These are phyloP conservation scores for Brienomyrus longianalis DNA, from an alignment of 2,113 vertebrate species.

Conservation along the genomic window DNA sequence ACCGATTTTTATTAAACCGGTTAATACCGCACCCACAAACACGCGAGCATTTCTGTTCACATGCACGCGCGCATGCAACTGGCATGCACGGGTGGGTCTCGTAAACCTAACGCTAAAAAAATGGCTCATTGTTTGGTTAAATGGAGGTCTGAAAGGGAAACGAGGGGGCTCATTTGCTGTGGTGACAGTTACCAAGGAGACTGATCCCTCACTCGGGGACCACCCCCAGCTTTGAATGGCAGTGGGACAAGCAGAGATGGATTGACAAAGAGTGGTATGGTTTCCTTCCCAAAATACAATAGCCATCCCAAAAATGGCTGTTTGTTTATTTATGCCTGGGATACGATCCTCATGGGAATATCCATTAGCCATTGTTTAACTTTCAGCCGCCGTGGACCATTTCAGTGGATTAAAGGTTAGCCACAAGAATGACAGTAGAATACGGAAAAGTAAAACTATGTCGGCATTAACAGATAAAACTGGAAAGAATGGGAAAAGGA, in stretches of 20 bases:
- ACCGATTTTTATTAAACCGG: not conserved
- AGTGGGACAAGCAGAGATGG: not conserved
- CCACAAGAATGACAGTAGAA: not conserved
- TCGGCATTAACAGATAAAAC: not conserved
- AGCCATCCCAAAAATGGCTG: not conserved
- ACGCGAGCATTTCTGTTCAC: not conserved
- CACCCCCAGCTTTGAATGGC: constrained; percentile 15
- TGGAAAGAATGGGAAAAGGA: not conserved
- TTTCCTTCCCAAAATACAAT: constrained; percentile 21
- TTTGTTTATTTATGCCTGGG: constrained; percentile 19
- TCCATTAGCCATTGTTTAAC: constrained; percentile 12
- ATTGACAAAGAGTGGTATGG: not conserved
- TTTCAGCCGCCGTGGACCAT: not conserved
- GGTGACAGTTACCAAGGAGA: constrained; percentile 1
- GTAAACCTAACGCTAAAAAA: not conserved
- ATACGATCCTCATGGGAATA: constrained; percentile 14
- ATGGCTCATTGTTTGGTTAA: not conserved
- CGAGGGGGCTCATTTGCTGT: not conserved
- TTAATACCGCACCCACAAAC: not conserved
- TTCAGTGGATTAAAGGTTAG: not conserved
- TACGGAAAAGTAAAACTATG: not conserved
- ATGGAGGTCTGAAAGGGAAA: not conserved
- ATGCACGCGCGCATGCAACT: not conserved
- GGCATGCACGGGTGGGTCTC: not conserved
- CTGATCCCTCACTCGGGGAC: constrained; percentile 15